Conservation (phyloP, 1,140 invertebrate species). For the Drosophila jambulina region DNA sequence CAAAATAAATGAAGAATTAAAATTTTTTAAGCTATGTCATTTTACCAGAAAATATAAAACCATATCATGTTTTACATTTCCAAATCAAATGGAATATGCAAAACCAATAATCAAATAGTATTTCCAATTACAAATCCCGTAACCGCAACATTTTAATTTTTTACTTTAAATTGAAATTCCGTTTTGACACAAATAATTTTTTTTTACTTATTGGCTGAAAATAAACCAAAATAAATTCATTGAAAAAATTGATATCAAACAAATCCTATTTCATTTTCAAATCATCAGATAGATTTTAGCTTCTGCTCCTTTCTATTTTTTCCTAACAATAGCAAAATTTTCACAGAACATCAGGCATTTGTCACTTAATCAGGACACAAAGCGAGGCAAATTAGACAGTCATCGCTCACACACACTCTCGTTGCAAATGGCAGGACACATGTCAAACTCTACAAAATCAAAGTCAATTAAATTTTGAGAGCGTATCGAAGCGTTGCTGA, state of each 20-base stretch:
- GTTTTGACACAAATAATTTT: not conserved
- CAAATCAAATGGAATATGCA: not conserved
- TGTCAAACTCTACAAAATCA: slow-evolving; percentile 59
- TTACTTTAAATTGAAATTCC: slow-evolving; percentile 4
- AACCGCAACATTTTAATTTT: slow-evolving; percentile 12
- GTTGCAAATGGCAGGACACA: slow-evolving; percentile 4
- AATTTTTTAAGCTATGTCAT: not conserved
- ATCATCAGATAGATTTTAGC: not conserved
- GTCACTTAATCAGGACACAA: slow-evolving; percentile 59
- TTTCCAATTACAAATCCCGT: slow-evolving; percentile 24
- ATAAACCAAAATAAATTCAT: not conserved
- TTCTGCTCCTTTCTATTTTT: not conserved
- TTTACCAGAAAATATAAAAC: not conserved
- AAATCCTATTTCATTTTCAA: slow-evolving; percentile 1
- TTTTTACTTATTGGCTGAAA: not conserved
- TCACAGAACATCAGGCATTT: slow-evolving; percentile 54
- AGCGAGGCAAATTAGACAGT: slow-evolving; percentile 60
- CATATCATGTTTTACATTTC: not conserved
- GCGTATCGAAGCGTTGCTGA: slow-evolving; percentile 52
- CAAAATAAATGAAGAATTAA: not conserved
- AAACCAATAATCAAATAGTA: slow-evolving; percentile 3
- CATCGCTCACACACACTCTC: slow-evolving; percentile 10
- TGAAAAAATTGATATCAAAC: slow-evolving; percentile 4
- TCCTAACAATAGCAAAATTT: slow-evolving; percentile 27
- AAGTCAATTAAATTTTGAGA: slow-evolving; percentile 79